Evolutionary conservation across 2,797 vertebrate species (phyloP).

Genomic region (Vultur gryphus): DNA sequence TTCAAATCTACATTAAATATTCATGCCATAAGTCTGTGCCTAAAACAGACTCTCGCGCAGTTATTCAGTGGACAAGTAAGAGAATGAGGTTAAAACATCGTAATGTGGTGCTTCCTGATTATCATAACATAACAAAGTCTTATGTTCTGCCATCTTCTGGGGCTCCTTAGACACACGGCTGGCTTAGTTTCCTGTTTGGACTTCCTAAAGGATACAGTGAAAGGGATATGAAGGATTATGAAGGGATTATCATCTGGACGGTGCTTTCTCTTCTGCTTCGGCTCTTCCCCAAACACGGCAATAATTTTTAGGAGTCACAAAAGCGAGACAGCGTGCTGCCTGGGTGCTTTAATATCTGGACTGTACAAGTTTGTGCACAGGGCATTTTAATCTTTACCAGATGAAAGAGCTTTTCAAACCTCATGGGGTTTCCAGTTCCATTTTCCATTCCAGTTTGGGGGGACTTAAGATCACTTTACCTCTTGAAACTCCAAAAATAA

Average conservation of each 20-base stretch:
- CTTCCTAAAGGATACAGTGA: not conserved
- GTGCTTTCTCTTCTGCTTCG: constrained; percentile 19
- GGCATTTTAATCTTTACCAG: not conserved
- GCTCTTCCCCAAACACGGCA: not conserved
- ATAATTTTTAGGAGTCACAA: not conserved
- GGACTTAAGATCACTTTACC: not conserved
- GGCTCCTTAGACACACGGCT: not conserved
- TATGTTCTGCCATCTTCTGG: not conserved
- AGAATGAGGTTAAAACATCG: not conserved
- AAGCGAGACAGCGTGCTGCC: not conserved
- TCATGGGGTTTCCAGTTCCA: not conserved
- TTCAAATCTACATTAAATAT: not conserved
- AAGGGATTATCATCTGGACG: not conserved
- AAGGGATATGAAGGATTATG: not conserved
- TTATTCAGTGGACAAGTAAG: not conserved
- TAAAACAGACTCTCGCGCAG: not conserved
- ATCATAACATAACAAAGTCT: not conserved
- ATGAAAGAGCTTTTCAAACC: not conserved
- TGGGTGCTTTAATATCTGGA: not conserved
- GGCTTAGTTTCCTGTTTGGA: constrained; percentile 48
- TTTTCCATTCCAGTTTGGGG: not conserved
- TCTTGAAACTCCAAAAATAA: not conserved
- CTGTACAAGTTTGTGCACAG: not conserved
- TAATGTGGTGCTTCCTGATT: not conserved
- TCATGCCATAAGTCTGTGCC: not conserved